Evolutionary conservation across 2,113 vertebrate genomes (phyloP).

Genomic region (Orycteropus afer): DNA sequence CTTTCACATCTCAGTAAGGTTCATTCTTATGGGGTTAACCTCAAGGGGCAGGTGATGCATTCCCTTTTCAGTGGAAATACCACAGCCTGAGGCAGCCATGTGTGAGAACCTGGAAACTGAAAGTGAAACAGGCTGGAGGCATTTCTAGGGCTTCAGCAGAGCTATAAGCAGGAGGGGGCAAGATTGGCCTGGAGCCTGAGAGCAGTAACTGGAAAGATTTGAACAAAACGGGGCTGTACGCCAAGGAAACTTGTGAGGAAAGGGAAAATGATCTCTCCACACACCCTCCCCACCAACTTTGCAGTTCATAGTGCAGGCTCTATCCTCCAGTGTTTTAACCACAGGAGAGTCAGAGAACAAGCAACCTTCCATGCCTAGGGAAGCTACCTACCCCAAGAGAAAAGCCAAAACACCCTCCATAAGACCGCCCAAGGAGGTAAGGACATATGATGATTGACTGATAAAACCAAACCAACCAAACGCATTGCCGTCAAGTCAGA

Average conservation of each 20-base stretch:
- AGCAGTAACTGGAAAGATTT: not conserved
- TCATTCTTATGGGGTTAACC: not conserved
- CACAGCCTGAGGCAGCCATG: not conserved
- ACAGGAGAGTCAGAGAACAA: not conserved
- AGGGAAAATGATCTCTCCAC: not conserved
- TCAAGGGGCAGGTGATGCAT: not conserved
- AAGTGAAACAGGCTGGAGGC: slow-evolving; percentile 31
- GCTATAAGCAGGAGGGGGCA: not conserved
- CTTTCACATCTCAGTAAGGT: not conserved
- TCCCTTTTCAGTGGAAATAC: slow-evolving; percentile 5
- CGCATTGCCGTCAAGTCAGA: no score
- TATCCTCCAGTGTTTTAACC: not conserved
- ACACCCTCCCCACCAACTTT: not conserved
- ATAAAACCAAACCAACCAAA: no score
- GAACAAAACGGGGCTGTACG: not conserved
- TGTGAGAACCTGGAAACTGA: not conserved
- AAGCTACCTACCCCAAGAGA: not conserved
- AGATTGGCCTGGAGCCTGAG: not conserved
- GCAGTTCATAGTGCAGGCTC: not conserved
- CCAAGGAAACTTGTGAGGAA: not conserved
- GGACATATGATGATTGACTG: not conserved
- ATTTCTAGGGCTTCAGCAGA: not conserved
- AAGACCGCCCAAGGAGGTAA: not conserved
- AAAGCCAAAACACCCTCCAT: not conserved
- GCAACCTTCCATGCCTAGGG: not conserved